These are phyloP conservation scores for Microtus pennsylvanicus DNA, from an alignment of 2,113 vertebrate genomes.

Conservation along the genomic window DNA sequence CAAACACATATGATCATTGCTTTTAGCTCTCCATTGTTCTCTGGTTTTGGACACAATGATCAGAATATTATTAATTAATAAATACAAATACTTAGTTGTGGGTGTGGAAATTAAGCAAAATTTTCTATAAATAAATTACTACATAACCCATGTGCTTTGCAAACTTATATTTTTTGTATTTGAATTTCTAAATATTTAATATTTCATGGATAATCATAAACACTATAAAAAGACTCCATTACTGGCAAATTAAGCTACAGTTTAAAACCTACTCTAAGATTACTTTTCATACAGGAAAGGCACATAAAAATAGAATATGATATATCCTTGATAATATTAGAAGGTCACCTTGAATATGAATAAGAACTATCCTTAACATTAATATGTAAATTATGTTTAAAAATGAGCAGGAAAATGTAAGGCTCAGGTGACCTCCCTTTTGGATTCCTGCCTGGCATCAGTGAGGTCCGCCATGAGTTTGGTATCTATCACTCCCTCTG, in stretches of 20 bases:
- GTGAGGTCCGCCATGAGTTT: not conserved
- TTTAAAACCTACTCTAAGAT: not conserved
- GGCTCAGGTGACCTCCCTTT: not conserved
- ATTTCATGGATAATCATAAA: slow-evolving; percentile 2
- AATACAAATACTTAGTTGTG: not conserved
- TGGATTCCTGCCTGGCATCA: not conserved
- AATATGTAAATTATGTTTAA: slow-evolving; percentile 51
- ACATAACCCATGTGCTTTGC: not conserved
- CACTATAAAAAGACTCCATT: not conserved
- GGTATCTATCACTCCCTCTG: slow-evolving; percentile 11
- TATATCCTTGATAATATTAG: not conserved
- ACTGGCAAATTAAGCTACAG: not conserved
- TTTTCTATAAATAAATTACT: not conserved
- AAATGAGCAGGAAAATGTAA: slow-evolving; percentile 22
- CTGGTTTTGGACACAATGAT: not conserved
- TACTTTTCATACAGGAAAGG: slow-evolving; percentile 25
- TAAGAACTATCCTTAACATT: not conserved
- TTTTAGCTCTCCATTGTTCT: not conserved
- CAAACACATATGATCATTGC: not conserved
- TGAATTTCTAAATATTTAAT: slow-evolving; percentile 17
- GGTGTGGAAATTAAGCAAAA: not conserved
- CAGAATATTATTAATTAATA: slow-evolving; percentile 13
- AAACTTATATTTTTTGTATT: not conserved
- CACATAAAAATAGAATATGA: slow-evolving; percentile 7
- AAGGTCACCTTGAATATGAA: slow-evolving; percentile 25